These are phyloP conservation scores for Petromus typicus DNA, from an alignment of 2,113 vertebrate genomes.

Conservation along the genomic window DNA sequence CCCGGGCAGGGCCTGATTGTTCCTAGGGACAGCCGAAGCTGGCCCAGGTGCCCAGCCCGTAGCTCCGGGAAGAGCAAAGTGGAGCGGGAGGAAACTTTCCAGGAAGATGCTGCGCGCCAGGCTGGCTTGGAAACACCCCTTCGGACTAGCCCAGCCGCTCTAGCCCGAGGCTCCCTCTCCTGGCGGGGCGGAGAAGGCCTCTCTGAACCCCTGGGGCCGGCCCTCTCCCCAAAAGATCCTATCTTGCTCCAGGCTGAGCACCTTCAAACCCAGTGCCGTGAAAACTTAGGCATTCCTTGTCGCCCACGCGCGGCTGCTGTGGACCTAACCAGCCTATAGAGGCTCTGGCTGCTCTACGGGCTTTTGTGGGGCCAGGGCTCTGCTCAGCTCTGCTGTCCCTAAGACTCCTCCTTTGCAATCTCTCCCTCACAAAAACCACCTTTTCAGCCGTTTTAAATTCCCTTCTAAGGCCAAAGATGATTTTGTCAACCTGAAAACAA, in stretches of 20 bases:
- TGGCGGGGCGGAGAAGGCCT: too few species aligned
- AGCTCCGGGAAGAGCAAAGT: not conserved
- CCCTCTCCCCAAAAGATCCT: not conserved
- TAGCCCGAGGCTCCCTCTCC: not conserved
- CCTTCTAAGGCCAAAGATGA: not conserved
- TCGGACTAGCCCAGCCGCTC: not conserved
- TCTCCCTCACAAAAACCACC: not conserved
- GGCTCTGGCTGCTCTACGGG: not conserved
- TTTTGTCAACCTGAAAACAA: not conserved
- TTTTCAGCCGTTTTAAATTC: too few species aligned
- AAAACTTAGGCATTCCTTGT: not conserved
- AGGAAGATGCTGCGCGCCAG: not conserved
- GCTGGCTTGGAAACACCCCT: not conserved
- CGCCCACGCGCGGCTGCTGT: not conserved
- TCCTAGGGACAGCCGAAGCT: not conserved
- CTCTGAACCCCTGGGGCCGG: not conserved
- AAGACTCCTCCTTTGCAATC: not conserved
- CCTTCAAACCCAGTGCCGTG: not conserved
- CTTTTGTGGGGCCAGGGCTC: too few species aligned
- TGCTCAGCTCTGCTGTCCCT: not conserved
- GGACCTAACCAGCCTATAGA: not conserved
- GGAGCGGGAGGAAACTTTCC: not conserved
- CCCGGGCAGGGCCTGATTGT: rapidly evolving
- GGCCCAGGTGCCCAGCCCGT: not conserved
- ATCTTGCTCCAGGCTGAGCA: not conserved